A percentile compares a stretch with the other conserved stretches of the same genome.
Evolutionary conservation across 2,113 vertebrate genomes (phyloP).

Genomic region (Machaerirhynchus nigripectus): DNA sequence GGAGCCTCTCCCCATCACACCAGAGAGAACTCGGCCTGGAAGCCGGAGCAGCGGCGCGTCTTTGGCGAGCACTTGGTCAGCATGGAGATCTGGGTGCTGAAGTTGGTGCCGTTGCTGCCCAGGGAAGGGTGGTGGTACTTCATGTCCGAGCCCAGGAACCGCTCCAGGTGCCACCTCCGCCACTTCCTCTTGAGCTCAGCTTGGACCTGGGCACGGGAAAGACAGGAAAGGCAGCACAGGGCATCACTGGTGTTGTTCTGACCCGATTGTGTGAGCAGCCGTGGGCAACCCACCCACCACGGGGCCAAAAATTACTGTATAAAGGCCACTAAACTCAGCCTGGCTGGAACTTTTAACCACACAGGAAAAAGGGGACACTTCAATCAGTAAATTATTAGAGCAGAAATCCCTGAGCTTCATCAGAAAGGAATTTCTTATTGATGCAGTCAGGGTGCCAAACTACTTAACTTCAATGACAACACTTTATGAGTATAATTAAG

Average conservation of each 20-base stretch:
- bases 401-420: neutral
- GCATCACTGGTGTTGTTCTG: neutral
- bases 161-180: constrained; percentile 90
- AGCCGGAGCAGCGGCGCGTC: constrained; percentile 78
- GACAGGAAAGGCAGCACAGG: neutral
- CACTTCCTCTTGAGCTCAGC: constrained; percentile 93
- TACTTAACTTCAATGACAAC: neutral
- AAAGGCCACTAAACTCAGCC: neutral
- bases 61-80: constrained; percentile 88
- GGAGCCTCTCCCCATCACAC: constrained; percentile 65
- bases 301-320: neutral
- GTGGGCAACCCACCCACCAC: fast-evolving
- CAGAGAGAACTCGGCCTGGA: constrained; percentile 84
- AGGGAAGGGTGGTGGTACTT: constrained; percentile 89
- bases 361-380: neutral
- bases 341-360: neutral
- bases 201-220: constrained; percentile 80
- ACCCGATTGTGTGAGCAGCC: neutral
- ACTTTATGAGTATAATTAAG: neutral
- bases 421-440: neutral
- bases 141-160: constrained; percentile 81
- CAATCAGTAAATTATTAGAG: neutral
- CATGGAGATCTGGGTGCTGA: constrained; percentile 95
- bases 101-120: constrained; percentile 90
- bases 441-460: neutral